Percentiles rank a stretch among this genome's conserved stretches.
Evolutionary conservation across 2,797 vertebrate genomes (phyloP).

Genomic region (Alcedo atthis): DNA sequence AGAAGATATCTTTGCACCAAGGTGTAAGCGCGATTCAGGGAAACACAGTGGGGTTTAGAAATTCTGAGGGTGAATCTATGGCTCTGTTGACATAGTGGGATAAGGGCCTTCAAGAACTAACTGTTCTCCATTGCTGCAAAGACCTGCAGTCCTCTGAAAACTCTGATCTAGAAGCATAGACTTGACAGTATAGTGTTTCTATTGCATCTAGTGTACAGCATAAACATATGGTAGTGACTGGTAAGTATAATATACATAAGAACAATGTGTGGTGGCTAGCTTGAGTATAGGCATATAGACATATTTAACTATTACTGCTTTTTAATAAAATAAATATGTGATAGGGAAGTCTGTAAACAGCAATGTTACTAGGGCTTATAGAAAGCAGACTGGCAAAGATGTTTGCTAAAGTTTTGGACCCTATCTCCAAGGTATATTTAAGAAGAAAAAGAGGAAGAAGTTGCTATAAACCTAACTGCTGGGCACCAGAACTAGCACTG

Average conservation of each 20-base stretch:
- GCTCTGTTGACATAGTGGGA: neutral
- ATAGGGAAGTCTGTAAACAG: neutral
- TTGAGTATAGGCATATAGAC: neutral
- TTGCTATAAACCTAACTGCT: constrained; percentile 24
- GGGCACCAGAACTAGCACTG: neutral
- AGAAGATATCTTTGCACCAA: neutral
- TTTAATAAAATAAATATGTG: neutral
- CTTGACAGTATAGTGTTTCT: neutral
- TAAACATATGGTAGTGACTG: neutral
- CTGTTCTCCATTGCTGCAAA: neutral
- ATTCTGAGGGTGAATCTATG: neutral
- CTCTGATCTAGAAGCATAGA: neutral
- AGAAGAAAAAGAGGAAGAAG: constrained; percentile 13
- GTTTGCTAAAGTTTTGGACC: neutral
- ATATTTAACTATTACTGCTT: neutral
- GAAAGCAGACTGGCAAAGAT: constrained; percentile 2
- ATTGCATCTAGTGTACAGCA: neutral
- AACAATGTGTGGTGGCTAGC: neutral
- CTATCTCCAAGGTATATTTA: neutral
- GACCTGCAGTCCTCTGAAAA: neutral
- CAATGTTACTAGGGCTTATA: neutral
- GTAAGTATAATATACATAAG: neutral
- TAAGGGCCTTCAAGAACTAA: neutral
- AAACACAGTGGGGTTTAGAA: neutral
- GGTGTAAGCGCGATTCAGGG: neutral